Evolutionary conservation across 2,888 invertebrate genomes (phyloP), one percentile per base, ranked within the genome.

Genomic region (Epinotia ramella): DNA sequence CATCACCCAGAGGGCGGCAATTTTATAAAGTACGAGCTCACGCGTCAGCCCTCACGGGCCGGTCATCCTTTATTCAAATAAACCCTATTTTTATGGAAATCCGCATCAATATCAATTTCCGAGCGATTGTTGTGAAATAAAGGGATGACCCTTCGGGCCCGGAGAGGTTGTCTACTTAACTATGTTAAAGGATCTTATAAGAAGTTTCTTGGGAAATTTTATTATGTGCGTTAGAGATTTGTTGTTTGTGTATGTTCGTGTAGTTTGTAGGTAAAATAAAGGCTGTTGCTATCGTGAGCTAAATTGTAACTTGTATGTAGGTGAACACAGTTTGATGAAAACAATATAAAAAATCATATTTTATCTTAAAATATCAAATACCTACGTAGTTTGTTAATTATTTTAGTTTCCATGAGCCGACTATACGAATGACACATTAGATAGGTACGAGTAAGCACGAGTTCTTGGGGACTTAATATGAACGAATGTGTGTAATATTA

Each of bases 1-100:
- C 87, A 88, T 90, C 89, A 88, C 83, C 78, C 79, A 81, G 86
- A 85, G 84, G 81, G 79, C 79, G 71, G 82, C 89, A 89, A 91
- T 91, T 89, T 92, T 91, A 91, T 93, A 91, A 91, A 91, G 88
- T 88, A 90, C 79, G 88, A 86, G 81, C 84, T 88, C 86, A 82
- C 88, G 86, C 88, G 91, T 91, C 93, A 88, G 88, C 89, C 87
- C 88, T 82, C 84, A 81, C 89, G 87, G 86, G 80, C 88, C 89
- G 89, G 89, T 88, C 91, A 94, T 94, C 94, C 93, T 92, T 94
- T 94, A 94, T 94, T 94, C 93, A 94, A 94, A 94, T 94, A 94
- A 93, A 94, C 94, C 94, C 94, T 94, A 94, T 94, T 94, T 94
- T 94, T 94, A 94, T 94, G 94, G 93, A 94, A 93, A 94, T 93